Evolutionary conservation across 2,888 invertebrate species (phyloP).

Genomic region (Leptogaster cylindrica): DNA sequence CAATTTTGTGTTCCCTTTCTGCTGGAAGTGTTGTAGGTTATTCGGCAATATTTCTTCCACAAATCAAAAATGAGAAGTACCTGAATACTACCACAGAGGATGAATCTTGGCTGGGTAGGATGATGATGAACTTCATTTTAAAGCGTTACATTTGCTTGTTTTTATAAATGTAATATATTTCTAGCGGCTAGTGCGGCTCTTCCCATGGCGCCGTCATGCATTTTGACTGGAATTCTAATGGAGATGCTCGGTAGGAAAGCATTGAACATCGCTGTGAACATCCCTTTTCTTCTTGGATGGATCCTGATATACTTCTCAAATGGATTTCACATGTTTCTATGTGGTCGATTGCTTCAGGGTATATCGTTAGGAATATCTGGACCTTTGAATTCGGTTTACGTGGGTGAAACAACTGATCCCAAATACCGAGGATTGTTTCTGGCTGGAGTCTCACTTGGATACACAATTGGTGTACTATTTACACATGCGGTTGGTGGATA

Average conservation of each 20-base stretch:
- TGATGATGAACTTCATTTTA: no score
- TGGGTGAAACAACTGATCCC: slow-evolving; percentile 68
- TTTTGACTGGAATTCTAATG: slow-evolving; percentile 68
- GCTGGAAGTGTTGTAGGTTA: slow-evolving; percentile 70
- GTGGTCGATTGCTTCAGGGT: slow-evolving; percentile 67
- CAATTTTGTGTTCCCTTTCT: slow-evolving; percentile 66
- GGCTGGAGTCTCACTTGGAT: slow-evolving; percentile 66
- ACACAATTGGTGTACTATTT: slow-evolving; percentile 67
- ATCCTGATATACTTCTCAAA: slow-evolving; percentile 65
- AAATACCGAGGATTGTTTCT: slow-evolving; percentile 67
- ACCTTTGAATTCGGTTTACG: slow-evolving; percentile 66
- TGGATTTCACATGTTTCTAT: slow-evolving; percentile 63
- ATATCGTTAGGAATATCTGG: slow-evolving; percentile 67
- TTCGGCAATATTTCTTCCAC: slow-evolving; percentile 70
- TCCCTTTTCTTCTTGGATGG: slow-evolving; percentile 69
- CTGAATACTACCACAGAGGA: slow-evolving; percentile 61
- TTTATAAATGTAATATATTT: no score
- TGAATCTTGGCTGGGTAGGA: slow-evolving; percentile 68
- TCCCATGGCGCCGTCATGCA: slow-evolving; percentile 70
- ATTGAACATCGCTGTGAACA: slow-evolving; percentile 65
- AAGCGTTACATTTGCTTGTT: no score
- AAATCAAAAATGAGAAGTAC: slow-evolving; percentile 57
- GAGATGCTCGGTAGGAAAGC: slow-evolving; percentile 68
- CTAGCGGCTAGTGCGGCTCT: slow-evolving; percentile 70
- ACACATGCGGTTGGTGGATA: slow-evolving; percentile 69